Percentiles rank a stretch among this genome's conserved stretches.
These are phyloP conservation scores for Baryphthengus martii DNA, from an alignment of 2,113 vertebrate genomes.

Conservation along the genomic window DNA sequence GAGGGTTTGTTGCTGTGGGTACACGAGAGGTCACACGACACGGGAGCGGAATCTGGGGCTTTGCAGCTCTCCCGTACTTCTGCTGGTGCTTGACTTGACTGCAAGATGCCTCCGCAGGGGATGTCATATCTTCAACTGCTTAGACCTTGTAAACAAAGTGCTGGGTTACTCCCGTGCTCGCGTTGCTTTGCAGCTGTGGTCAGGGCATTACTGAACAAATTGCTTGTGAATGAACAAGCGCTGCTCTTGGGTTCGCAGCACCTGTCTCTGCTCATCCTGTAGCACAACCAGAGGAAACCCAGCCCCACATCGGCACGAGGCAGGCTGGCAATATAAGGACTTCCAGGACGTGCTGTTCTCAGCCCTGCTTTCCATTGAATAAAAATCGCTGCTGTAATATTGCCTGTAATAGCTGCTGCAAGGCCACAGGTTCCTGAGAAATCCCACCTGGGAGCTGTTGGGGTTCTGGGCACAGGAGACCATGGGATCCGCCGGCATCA, in stretches of 20 bases:
- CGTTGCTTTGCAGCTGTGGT: background rate
- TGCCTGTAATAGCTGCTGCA: background rate
- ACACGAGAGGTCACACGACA: fast-evolving
- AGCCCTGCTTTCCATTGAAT: slow-evolving; percentile 17
- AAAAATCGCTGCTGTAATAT: background rate
- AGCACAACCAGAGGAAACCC: background rate
- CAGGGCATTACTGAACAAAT: background rate
- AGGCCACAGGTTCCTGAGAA: background rate
- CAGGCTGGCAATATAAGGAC: background rate
- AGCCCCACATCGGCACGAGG: background rate
- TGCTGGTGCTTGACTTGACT: background rate
- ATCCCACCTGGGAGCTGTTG: background rate
- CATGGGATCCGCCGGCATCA: background rate
- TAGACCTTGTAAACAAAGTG: background rate
- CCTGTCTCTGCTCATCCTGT: slow-evolving; percentile 5
- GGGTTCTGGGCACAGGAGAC: background rate
- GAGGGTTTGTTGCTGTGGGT: background rate
- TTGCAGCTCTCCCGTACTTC: background rate
- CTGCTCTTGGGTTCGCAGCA: background rate
- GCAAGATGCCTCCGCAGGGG: background rate
- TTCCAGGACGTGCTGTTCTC: slow-evolving; percentile 13
- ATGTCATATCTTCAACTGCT: background rate
- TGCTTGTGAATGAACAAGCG: slow-evolving; percentile 29
- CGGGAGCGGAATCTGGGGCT: background rate
- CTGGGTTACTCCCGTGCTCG: background rate